phyloP scores from a whole-genome alignment of 2,797 vertebrate species.

The Hippoglossus hippoglossus region DNA sequence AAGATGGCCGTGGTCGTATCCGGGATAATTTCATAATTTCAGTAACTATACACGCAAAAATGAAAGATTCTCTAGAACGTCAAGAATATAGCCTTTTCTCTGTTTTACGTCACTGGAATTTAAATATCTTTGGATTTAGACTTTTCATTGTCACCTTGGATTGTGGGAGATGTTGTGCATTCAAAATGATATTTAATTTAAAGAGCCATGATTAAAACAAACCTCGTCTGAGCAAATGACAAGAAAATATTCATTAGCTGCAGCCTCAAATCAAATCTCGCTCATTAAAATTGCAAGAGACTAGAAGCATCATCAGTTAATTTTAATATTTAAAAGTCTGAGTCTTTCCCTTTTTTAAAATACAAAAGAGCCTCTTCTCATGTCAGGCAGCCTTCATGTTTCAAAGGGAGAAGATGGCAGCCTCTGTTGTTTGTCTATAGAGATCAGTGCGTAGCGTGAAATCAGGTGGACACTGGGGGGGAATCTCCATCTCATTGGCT shows the following conservation, averaged over 20 bases:
- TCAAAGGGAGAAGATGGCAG: conserved; percentile 38
- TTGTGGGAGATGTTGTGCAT: too few species aligned
- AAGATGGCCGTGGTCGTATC: too few species aligned
- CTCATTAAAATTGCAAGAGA: neutral
- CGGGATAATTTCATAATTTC: too few species aligned
- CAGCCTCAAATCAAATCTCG: neutral
- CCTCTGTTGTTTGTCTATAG: conserved; percentile 23
- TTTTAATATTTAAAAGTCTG: conserved; percentile 5
- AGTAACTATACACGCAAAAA: too few species aligned
- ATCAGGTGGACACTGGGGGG: conserved; percentile 66
- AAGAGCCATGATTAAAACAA: neutral
- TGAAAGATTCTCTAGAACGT: neutral
- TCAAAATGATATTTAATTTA: too few species aligned
- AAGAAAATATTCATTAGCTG: neutral
- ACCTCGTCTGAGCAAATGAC: neutral
- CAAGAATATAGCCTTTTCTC: neutral
- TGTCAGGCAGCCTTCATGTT: conserved; percentile 17
- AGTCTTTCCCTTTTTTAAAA: conserved; percentile 1
- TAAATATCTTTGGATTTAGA: neutral
- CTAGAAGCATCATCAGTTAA: neutral
- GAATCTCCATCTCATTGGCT: conserved; percentile 70
- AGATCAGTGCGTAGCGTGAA: conserved; percentile 72
- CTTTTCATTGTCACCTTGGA: neutral
- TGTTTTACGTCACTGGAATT: neutral
- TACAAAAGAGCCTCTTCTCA: conserved; percentile 39